Evolutionary conservation across 2,888 invertebrate genomes (phyloP), one percentile per base, ranked within the genome.

Genomic region (Bellardia pandia): DNA sequence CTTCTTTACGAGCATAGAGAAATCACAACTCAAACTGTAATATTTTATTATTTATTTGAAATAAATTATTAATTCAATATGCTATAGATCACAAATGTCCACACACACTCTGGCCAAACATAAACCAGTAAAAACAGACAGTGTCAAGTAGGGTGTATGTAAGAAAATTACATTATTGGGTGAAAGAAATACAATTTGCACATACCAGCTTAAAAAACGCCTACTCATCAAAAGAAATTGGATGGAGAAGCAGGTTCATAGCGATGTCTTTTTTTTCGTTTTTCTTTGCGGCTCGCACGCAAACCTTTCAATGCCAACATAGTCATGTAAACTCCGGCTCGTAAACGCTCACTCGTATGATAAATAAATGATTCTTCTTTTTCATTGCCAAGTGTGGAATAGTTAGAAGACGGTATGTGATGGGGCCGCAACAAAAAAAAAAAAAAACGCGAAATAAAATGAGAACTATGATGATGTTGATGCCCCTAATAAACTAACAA

Each of bases 221-320:
- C 87, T 71, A 87, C 87, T 87, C 87, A 69, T 87, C 86, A 86
- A 60, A 80, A 62, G 86, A 77, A 86, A 81, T 86, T 84, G 77
- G 62, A 80, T 77, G 84, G 81, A 84, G 45, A 16, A 80, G 75
- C 87, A 85, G 87, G 87, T 87, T 81, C 77, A 79, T 79, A 68
- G n/a, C 33, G 9, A n/a, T 45, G 45, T 45, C 13, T 45, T 45
- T 45, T 45, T 45, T 45, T 45, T 1, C 45, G 9, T 42, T 40
- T 23, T 3, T 53, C 64, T 45, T 72, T 42, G 48, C 56, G 40
- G 30, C 56, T 74, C 48, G 40, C 77, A 83, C 71, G 74, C 75
- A 79, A 83, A 87, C 58, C 60, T 77, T 53, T 71, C 72, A 51
- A 56, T 66, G 56, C 11, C 16, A 58, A 30, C 62, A 64, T n/a